Conservation (phyloP, 2,888 invertebrate genomes). For the Chamaedrilus cognettii region DNA sequence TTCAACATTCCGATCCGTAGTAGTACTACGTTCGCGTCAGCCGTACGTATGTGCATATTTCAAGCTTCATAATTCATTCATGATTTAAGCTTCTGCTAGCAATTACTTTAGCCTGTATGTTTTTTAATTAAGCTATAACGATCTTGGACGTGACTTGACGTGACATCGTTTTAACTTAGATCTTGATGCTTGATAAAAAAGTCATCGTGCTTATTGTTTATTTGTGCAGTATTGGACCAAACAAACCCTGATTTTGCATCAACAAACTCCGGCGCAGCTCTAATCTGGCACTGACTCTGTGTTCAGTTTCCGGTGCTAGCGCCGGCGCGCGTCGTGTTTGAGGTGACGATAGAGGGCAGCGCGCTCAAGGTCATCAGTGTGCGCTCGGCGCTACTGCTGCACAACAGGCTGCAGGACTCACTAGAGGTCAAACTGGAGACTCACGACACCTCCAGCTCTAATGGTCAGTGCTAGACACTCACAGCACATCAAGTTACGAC, state of each 20-base stretch:
- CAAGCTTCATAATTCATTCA: too few species aligned
- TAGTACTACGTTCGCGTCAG: too few species aligned
- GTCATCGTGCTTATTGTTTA: background rate
- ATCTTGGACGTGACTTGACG: too few species aligned
- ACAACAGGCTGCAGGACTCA: slow-evolving; percentile 65
- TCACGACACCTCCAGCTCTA: background rate
- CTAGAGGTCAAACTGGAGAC: slow-evolving; percentile 70
- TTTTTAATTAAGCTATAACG: too few species aligned
- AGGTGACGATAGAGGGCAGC: slow-evolving; percentile 88
- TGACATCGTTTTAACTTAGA: too few species aligned
- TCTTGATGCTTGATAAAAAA: too few species aligned
- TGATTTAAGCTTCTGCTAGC: too few species aligned
- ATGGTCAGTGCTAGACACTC: background rate
- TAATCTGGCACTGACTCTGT: slow-evolving; percentile 1
- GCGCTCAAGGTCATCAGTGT: slow-evolving; percentile 92
- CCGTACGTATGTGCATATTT: too few species aligned
- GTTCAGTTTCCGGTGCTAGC: slow-evolving; percentile 48
- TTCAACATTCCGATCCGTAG: too few species aligned
- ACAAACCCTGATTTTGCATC: background rate
- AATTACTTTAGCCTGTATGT: too few species aligned
- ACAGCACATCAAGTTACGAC: too few species aligned
- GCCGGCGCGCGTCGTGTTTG: slow-evolving; percentile 83
- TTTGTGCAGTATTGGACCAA: too few species aligned
- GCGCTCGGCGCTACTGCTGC: slow-evolving; percentile 82
- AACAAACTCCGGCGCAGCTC: background rate